These are phyloP conservation scores for Tethya wilhelma DNA, from an alignment of 37 sponge, comb jelly and placozoan species.

Conservation along the genomic window DNA sequence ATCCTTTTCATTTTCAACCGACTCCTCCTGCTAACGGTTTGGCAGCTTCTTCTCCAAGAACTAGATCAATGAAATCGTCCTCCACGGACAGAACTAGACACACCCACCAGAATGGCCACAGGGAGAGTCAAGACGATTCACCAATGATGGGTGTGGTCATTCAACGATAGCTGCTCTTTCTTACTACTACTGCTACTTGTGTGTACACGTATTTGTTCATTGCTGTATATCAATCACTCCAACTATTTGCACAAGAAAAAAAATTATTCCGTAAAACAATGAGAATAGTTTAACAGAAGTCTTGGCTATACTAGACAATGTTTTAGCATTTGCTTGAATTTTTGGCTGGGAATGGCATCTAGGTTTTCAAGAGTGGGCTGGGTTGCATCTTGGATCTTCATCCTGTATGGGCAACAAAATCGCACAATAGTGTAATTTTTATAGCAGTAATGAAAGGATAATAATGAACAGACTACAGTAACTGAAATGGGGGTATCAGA, in stretches of 20 bases:
- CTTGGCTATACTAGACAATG: neutral
- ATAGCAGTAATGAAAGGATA: too few species aligned
- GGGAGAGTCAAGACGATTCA: conserved; percentile 42
- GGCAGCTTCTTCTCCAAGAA: neutral
- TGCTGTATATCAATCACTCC: neutral
- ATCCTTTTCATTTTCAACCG: conserved; percentile 34
- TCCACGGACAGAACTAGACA: neutral
- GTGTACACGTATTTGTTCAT: neutral
- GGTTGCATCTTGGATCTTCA: too few species aligned
- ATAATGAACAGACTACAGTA: too few species aligned
- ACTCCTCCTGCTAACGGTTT: neutral
- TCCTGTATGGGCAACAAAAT: too few species aligned
- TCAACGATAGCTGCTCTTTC: conserved; percentile 4
- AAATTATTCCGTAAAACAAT: neutral
- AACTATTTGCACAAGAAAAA: neutral
- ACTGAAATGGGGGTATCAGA: too few species aligned
- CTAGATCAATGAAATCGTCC: neutral
- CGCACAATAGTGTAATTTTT: too few species aligned
- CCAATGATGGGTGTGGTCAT: conserved; percentile 45
- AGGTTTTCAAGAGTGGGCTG: too few species aligned
- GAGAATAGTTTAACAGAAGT: neutral
- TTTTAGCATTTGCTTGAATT: too few species aligned
- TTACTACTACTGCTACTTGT: neutral
- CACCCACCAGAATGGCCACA: conserved; percentile 19
- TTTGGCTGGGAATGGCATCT: neutral